Base-by-base conservation (phyloP, 2,888 invertebrate genomes). In the Caenorhabditis japonica region DNA sequence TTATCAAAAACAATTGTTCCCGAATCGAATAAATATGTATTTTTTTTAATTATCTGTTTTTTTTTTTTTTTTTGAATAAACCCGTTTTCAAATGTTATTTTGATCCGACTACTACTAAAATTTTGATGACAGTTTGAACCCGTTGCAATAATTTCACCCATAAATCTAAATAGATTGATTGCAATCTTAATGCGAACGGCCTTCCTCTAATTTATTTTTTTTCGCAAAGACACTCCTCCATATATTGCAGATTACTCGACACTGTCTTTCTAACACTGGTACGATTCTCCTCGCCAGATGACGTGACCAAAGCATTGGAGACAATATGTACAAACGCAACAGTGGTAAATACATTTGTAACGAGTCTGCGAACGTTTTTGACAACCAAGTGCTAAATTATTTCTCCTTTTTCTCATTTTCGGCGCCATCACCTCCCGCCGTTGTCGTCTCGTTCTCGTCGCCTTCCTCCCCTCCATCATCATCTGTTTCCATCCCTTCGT, bases 241-340 rank as follows among this genome's bases (percentile, higher is more conserved):
- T 5, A 19, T n/a, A 30, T 58, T 77, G 27, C 62, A 77, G 74
- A 33, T 64, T 77, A n/a, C 61, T 77, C 59, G 72, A 72, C 46
- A 73, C 77, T 3, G 70, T 68, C 10, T 64, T 56, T 58, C 73
- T 78, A 19, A 73, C 73, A 0, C 68, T 78, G 3, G 60, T 81
- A 19, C 70, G 79, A 1, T 81, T 75, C 60, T 69, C 77, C 4
- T 68, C 74, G 4, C 53, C 69, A 12, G 58, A 60, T 34, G 60
- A 79, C 41, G 70, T 77, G 2, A 75, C 68, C 4, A 53, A 49
- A 19, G 62, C 77, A 0, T 44, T 81, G 10, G 66, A 62, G n/a
- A 30, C 64, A 2, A 69, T 81, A 8, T 70, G 69, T 19, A 66
- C 51, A 2, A 75, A 80, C 19, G 10, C 74, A 19, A 51, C 59